Percentiles rank a stretch among this genome's conserved stretches.
These are phyloP conservation scores for Zosterops borbonicus DNA, from an alignment of 2,113 vertebrate species.

Conservation along the genomic window DNA sequence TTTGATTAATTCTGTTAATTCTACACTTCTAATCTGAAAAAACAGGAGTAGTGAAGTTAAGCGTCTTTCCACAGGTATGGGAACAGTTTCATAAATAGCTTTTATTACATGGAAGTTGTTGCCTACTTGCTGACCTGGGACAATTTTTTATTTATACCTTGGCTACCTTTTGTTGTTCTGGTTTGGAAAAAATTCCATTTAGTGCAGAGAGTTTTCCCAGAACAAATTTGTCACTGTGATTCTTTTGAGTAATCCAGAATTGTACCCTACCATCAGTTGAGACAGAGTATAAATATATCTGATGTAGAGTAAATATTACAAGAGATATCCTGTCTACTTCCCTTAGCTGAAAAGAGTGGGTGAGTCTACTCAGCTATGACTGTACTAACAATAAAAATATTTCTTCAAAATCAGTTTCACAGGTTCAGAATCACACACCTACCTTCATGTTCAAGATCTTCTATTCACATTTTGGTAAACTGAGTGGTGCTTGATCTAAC, in stretches of 20 bases:
- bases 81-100: background rate
- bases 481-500: background rate
- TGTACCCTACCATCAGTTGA: background rate
- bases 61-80: background rate
- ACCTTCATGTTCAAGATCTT: background rate
- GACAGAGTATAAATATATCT: background rate
- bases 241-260: background rate
- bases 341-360: background rate
- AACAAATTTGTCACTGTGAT: background rate
- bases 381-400: background rate
- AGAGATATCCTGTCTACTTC: accelerated
- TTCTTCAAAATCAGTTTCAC: background rate
- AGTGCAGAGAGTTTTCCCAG: background rate
- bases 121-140: background rate
- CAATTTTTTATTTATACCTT: background rate
- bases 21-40: background rate
- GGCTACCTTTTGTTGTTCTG: background rate
- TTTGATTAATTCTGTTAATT: background rate
- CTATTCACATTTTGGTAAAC: background rate
- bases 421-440: background rate
- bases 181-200: background rate
- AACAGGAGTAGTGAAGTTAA: background rate
- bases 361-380: background rate
- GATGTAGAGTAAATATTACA: background rate
- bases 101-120: background rate